A percentile compares a stretch with the other conserved stretches of the same genome.
These are phyloP conservation scores for Brachypteracias leptosomus DNA, from an alignment of 2,113 vertebrate genomes.

Conservation along the genomic window DNA sequence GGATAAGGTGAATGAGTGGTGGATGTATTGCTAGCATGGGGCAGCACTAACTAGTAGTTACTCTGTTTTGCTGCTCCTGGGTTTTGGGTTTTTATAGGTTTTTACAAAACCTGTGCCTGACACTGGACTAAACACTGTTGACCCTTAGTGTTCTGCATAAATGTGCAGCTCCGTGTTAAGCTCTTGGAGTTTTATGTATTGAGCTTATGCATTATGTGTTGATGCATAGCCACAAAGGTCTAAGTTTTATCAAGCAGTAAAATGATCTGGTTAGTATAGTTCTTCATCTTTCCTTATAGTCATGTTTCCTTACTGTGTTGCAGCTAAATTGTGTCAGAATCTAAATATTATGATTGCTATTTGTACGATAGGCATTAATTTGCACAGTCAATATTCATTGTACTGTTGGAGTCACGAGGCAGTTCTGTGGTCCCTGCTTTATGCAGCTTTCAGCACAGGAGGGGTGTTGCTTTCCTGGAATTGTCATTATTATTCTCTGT, in stretches of 20 bases:
- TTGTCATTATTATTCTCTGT: not conserved
- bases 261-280: not conserved
- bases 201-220: not conserved
- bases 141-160: not conserved
- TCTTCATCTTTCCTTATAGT: not conserved
- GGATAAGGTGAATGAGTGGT: rapidly evolving
- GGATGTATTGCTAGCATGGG: not conserved
- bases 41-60: not conserved
- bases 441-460: not conserved
- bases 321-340: not conserved
- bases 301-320: not conserved
- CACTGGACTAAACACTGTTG: not conserved
- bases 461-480: not conserved
- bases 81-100: not conserved
- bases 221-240: no score
- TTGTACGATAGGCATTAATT: not conserved
- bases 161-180: not conserved
- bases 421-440: not conserved
- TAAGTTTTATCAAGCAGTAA: not conserved
- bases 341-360: not conserved
- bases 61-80: not conserved
- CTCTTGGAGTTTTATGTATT: not conserved
- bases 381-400: not conserved
- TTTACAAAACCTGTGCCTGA: not conserved
- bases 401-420: not conserved